Evolutionary conservation across 2,797 vertebrate species (phyloP).

Genomic region (Urocyon cinereoargenteus): DNA sequence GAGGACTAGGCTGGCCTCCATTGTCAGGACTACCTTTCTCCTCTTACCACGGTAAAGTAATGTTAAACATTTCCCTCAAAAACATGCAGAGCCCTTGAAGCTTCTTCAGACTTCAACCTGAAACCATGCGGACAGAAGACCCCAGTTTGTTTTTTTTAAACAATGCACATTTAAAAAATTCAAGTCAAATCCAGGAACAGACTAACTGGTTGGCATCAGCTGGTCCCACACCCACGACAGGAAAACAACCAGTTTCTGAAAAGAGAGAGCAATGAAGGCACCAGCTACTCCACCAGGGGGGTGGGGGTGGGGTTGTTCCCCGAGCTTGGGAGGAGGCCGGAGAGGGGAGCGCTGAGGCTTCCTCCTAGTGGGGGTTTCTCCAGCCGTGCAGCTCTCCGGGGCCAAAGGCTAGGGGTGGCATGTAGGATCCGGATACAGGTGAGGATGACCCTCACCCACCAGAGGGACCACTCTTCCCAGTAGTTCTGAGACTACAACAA

Average conservation of each 20-base stretch:
- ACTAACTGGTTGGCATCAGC: slow-evolving; percentile 48
- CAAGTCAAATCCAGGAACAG: slow-evolving; percentile 86
- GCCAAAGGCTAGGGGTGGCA: background rate
- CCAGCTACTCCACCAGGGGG: background rate
- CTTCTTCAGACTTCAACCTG: background rate
- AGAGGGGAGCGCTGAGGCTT: background rate
- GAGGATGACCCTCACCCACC: background rate
- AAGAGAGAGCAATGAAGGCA: slow-evolving; percentile 66
- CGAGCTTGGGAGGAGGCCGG: background rate
- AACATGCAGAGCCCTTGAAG: background rate
- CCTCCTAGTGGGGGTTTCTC: background rate
- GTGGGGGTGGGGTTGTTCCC: no score
- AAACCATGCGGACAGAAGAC: no score
- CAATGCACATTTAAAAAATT: slow-evolving; percentile 76
- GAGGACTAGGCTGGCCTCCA: background rate
- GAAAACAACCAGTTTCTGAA: slow-evolving; percentile 50
- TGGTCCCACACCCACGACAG: background rate
- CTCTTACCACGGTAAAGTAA: background rate
- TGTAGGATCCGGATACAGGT: background rate
- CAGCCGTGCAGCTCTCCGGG: background rate
- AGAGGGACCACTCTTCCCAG: background rate
- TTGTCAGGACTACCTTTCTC: background rate
- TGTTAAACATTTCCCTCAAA: background rate
- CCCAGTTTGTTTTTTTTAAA: slow-evolving; percentile 61
- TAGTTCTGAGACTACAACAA: background rate